These are phyloP conservation scores for Salarias fasciatus DNA, from an alignment of 2,797 vertebrate genomes.

Conservation along the genomic window DNA sequence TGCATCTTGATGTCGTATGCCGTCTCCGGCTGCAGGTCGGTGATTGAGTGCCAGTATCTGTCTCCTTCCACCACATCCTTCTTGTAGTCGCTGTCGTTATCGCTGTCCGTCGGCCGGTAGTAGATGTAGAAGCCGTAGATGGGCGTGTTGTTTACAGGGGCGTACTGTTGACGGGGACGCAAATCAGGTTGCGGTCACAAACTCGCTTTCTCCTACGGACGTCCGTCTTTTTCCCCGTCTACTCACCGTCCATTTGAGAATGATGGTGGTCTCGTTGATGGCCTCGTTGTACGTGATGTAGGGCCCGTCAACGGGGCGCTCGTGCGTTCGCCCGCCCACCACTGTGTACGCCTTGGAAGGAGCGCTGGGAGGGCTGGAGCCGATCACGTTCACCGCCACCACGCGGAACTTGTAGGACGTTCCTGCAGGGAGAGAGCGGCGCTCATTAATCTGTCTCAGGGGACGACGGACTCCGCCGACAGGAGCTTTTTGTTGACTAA, in stretches of 20 bases:
- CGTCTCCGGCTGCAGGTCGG: constrained; percentile 95
- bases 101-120: constrained; percentile 98
- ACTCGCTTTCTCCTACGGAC: no score
- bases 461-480: neutral
- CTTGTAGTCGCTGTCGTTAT: constrained; percentile 99
- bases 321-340: constrained; percentile 87
- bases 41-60: constrained; percentile 96
- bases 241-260: constrained; percentile 98
- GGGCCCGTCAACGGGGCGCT: constrained; percentile 92
- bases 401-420: constrained; percentile 97
- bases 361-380: constrained; percentile 93
- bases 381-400: constrained; percentile 93
- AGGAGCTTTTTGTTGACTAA: constrained; percentile 36
- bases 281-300: constrained; percentile 99
- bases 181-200: constrained; percentile 26
- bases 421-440: constrained; percentile 73
- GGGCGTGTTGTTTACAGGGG: constrained; percentile 95
- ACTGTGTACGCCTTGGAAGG: constrained; percentile 93
- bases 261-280: constrained; percentile 96
- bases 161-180: constrained; percentile 82
- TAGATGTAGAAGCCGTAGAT: constrained; percentile 98
- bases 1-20: constrained; percentile 99
- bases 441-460: constrained; percentile 22
- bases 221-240: no score
- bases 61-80: constrained; percentile 97